A percentile compares a stretch with the other conserved stretches of the same genome.
phyloP scores from a whole-genome alignment of 2,113 vertebrate species.

The Hippocampus abdominalis region DNA sequence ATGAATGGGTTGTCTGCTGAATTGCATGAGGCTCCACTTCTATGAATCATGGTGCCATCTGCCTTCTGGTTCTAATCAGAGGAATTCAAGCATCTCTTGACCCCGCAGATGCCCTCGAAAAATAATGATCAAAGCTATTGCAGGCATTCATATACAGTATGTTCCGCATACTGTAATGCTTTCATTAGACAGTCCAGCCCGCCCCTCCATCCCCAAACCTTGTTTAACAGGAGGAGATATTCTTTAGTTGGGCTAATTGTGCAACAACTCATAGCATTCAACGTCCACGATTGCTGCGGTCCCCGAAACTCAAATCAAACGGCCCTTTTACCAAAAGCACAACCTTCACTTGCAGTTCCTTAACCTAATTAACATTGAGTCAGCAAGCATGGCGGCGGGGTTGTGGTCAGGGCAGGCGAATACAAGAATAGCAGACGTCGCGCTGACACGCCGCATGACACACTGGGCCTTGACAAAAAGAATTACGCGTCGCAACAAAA shows the following conservation, averaged over 20 bases:
- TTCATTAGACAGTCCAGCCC: background rate
- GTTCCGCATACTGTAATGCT: background rate
- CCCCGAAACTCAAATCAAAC: slow-evolving; percentile 62
- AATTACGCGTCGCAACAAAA: slow-evolving; percentile 46
- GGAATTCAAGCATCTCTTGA: slow-evolving; percentile 41
- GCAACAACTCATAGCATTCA: slow-evolving; percentile 41
- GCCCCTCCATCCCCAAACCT: background rate
- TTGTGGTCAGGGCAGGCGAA: slow-evolving; percentile 47
- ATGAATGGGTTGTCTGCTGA: slow-evolving; percentile 53
- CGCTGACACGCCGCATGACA: slow-evolving; percentile 56
- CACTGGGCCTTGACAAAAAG: slow-evolving; percentile 55
- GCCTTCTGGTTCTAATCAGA: slow-evolving; percentile 41
- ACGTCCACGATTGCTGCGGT: slow-evolving; percentile 55
- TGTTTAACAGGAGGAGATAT: slow-evolving; percentile 15
- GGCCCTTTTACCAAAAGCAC: slow-evolving; percentile 49
- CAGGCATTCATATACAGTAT: background rate
- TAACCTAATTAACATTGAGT: slow-evolving; percentile 70
- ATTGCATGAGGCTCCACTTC: slow-evolving; percentile 41
- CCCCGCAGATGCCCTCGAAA: slow-evolving; percentile 48
- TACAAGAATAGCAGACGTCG: slow-evolving; percentile 57
- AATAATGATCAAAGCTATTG: slow-evolving; percentile 26
- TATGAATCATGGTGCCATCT: slow-evolving; percentile 58
- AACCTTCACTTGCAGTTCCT: slow-evolving; percentile 51
- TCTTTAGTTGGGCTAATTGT: slow-evolving; percentile 44
- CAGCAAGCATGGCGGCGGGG: slow-evolving; percentile 53